phyloP scores from a whole-genome alignment of 2,113 vertebrate genomes.

The Pluvianellus socialis region DNA sequence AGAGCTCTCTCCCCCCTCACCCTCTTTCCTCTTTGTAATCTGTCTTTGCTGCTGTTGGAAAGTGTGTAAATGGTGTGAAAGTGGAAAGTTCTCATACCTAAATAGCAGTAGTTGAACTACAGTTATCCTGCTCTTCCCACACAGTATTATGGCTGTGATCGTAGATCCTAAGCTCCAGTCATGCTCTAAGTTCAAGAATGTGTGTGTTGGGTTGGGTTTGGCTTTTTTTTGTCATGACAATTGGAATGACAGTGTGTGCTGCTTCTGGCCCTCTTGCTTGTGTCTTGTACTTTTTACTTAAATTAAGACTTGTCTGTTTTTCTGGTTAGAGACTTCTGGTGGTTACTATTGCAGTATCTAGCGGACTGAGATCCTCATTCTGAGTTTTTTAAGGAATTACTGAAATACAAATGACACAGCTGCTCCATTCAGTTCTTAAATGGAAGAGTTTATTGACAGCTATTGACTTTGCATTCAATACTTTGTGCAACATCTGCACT shows the following conservation, averaged over 20 bases:
- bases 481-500: neutral
- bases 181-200: neutral
- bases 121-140: neutral
- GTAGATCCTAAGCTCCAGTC: neutral
- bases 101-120: neutral
- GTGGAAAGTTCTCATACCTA: neutral
- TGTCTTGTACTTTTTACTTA: neutral
- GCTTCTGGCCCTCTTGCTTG: neutral
- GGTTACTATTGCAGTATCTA: neutral
- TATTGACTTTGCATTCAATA: neutral
- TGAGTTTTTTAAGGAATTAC: neutral
- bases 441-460: neutral
- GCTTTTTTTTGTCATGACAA: neutral
- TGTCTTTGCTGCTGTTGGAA: neutral
- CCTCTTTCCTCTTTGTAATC: neutral
- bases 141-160: neutral
- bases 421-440: neutral
- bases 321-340: neutral
- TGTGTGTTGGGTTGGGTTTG: neutral
- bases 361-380: neutral
- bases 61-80: neutral
- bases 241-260: neutral
- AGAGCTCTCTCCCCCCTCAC: neutral
- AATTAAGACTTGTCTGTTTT: neutral
- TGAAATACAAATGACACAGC: neutral